Evolutionary conservation across 2,888 invertebrate genomes (phyloP).

Genomic region (Flabesymbios commensalis): DNA sequence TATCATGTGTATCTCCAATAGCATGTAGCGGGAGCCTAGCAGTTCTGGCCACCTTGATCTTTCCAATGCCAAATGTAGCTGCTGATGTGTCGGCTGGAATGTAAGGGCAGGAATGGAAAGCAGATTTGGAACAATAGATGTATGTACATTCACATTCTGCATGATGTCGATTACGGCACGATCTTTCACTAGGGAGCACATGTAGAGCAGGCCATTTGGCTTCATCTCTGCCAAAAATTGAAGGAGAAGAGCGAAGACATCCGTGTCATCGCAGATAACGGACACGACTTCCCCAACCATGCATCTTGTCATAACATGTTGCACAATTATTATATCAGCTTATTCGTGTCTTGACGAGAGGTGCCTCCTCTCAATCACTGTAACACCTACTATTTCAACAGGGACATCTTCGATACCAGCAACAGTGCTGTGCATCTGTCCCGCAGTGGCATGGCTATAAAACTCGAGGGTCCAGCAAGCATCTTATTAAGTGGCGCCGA

Average conservation of each 20-base stretch:
- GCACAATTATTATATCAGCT: neutral
- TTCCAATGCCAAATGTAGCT: too few species aligned
- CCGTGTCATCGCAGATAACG: constrained; percentile 9
- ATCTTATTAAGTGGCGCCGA: constrained; percentile 5
- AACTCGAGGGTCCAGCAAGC: constrained; percentile 3
- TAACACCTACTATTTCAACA: neutral
- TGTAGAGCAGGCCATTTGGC: constrained; percentile 7
- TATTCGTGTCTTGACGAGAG: constrained; percentile 3
- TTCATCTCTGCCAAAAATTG: constrained; percentile 1
- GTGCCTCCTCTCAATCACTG: neutral
- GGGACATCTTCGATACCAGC: constrained; percentile 1
- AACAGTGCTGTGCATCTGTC: constrained; percentile 1
- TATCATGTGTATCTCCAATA: too few species aligned
- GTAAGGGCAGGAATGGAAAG: too few species aligned
- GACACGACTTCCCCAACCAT: neutral
- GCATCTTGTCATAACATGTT: constrained; percentile 6
- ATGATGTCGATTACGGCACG: constrained; percentile 7
- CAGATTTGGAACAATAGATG: too few species aligned
- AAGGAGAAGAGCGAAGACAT: constrained; percentile 11
- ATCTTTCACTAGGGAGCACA: constrained; percentile 9
- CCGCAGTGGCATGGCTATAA: neutral
- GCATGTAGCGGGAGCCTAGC: too few species aligned
- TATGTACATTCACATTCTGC: too few species aligned
- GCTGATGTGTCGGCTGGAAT: too few species aligned
- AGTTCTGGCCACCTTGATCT: too few species aligned